Conservation (phyloP, 2,797 vertebrate genomes). For the Crenuchus spilurus region DNA sequence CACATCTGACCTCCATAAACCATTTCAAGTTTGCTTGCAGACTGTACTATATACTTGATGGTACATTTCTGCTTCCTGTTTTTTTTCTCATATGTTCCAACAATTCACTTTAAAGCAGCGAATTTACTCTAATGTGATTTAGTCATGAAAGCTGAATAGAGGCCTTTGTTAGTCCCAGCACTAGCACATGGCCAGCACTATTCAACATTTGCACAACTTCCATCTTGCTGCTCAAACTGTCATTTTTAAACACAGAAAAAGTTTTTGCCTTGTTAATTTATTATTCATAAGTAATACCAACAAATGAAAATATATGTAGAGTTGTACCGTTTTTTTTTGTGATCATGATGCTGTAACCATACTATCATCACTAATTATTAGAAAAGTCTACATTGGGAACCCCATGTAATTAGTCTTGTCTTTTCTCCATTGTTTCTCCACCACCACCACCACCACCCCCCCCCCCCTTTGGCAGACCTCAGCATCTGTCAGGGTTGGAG, state of each 20-base stretch:
- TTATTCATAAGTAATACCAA: background rate
- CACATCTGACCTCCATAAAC: background rate
- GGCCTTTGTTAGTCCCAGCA: conserved; percentile 62
- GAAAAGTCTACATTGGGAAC: background rate
- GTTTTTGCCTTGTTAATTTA: background rate
- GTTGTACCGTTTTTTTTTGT: background rate
- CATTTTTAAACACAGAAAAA: background rate
- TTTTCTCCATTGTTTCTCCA: conserved; percentile 42
- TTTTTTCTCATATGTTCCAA: background rate
- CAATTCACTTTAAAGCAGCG: background rate
- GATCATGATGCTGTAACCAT: background rate
- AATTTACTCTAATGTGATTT: conserved; percentile 10
- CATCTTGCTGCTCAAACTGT: too few relatives aligned
- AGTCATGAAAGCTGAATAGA: conserved; percentile 43
- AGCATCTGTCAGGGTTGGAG: conserved; percentile 92
- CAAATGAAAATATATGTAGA: background rate
- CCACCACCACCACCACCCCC: conserved; percentile 9
- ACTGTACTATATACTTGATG: background rate
- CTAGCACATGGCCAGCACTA: conserved; percentile 57
- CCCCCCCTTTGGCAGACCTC: conserved; percentile 79
- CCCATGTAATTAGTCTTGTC: conserved; percentile 21
- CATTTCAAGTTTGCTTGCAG: background rate
- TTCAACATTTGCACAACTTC: background rate
- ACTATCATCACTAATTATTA: background rate
- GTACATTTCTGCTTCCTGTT: background rate